phyloP scores from a whole-genome alignment of 2,888 invertebrate species.

The Drosophila sordidapex region DNA sequence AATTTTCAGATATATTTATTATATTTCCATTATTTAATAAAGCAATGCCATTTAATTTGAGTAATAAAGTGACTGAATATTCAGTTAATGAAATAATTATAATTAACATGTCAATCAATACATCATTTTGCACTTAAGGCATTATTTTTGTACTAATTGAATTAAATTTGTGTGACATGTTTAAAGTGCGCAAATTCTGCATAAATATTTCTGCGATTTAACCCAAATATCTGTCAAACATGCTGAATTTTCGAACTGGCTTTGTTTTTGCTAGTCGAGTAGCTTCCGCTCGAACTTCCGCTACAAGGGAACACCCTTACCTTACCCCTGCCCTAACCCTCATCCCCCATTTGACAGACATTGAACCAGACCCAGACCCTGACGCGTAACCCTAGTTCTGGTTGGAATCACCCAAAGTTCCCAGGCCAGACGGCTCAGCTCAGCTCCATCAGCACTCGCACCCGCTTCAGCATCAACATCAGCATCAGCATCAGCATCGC shows the following conservation, averaged over 20 bases:
- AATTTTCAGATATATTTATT: fast-evolving
- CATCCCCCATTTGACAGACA: background rate
- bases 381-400: conserved; percentile 4
- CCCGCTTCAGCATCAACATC: background rate
- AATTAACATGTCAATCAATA: background rate
- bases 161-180: background rate
- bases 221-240: conserved; percentile 13
- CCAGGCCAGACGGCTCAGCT: conserved; percentile 20
- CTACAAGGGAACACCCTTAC: conserved; percentile 10
- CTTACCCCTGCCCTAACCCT: background rate
- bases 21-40: background rate
- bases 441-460: conserved; percentile 19
- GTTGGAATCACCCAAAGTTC: conserved; percentile 1
- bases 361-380: conserved; percentile 5
- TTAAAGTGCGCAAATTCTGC: background rate
- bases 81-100: background rate
- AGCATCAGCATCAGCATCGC: conserved; percentile 9
- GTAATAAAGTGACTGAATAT: background rate
- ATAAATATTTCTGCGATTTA: conserved; percentile 14
- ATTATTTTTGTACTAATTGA: background rate
- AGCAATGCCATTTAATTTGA: background rate
- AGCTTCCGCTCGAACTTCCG: conserved; percentile 70
- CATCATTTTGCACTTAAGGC: background rate
- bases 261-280: conserved; percentile 44
- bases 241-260: conserved; percentile 12